phyloP scores from a whole-genome alignment of 2,888 invertebrate genomes.

The Apamea epomidion region DNA sequence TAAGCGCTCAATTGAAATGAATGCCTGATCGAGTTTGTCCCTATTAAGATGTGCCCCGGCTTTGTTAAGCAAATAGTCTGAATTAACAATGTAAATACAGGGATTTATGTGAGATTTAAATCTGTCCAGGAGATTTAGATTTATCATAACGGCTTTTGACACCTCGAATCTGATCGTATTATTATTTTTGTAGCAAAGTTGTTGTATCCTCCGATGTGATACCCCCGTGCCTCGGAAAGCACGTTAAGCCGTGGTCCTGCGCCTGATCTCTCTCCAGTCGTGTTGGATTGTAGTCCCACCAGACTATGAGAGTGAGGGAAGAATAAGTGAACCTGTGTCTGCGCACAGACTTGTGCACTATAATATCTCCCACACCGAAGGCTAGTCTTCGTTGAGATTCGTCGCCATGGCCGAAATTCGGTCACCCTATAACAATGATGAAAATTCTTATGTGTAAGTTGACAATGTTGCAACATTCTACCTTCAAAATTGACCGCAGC shows the following conservation, averaged over 20 bases:
- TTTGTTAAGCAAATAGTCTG: slow-evolving; percentile 34
- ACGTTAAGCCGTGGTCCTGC: too few relatives aligned
- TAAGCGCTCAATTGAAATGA: slow-evolving; percentile 58
- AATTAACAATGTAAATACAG: slow-evolving; percentile 20
- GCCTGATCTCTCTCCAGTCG: too few relatives aligned
- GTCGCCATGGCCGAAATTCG: too few relatives aligned
- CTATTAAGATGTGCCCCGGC: slow-evolving; percentile 41
- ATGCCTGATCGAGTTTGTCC: slow-evolving; percentile 52
- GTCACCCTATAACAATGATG: background rate
- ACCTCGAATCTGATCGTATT: background rate
- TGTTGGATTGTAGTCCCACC: too few relatives aligned
- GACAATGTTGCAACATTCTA: background rate
- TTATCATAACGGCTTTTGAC: background rate
- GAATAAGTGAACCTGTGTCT: too few relatives aligned
- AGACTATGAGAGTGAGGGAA: too few relatives aligned
- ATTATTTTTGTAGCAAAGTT: background rate
- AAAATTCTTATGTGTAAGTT: background rate
- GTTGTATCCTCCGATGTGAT: background rate
- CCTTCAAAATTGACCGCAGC: background rate
- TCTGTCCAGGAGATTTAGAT: slow-evolving; percentile 8
- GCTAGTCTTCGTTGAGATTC: too few relatives aligned
- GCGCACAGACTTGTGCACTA: too few relatives aligned
- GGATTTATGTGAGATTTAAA: slow-evolving; percentile 38
- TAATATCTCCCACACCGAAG: too few relatives aligned
- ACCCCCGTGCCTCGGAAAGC: too few relatives aligned